Percentiles rank a stretch among this genome's conserved stretches.
Conservation (phyloP, 2,888 invertebrate genomes). For the Dicyrtoma fusca region DNA sequence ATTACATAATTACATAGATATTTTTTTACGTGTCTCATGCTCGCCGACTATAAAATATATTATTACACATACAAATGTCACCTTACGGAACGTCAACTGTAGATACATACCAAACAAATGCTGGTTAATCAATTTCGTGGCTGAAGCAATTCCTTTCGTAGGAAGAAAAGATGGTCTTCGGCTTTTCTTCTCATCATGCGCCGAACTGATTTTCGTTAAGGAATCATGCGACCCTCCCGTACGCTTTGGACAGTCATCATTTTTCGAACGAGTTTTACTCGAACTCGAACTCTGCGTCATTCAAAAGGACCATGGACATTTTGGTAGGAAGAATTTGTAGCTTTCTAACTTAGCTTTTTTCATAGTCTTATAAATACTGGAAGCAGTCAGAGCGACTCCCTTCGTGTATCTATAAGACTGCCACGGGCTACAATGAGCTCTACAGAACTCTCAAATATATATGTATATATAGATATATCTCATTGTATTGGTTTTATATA, state of each 20-base stretch:
- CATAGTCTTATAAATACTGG: no score
- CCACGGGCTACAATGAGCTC: no score
- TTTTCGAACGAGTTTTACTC: slow-evolving; percentile 37
- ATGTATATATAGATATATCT: no score
- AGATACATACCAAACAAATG: slow-evolving; percentile 69
- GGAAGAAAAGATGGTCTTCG: slow-evolving; percentile 65
- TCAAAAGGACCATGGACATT: slow-evolving; percentile 5
- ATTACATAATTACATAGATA: background rate
- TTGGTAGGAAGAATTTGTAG: background rate
- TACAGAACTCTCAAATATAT: no score
- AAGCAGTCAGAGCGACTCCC: no score
- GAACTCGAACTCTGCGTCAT: slow-evolving; percentile 33
- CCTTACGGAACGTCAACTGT: background rate
- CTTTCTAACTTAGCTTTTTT: no score
- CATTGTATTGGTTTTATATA: no score
- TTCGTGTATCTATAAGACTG: no score
- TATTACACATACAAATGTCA: slow-evolving; percentile 1
- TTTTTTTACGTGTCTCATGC: background rate
- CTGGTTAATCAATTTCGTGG: slow-evolving; percentile 73
- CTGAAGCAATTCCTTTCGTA: slow-evolving; percentile 70
- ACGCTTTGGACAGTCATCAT: slow-evolving; percentile 43
- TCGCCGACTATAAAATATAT: background rate
- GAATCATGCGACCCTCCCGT: slow-evolving; percentile 45
- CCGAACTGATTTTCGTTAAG: slow-evolving; percentile 37
- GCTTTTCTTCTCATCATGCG: slow-evolving; percentile 57